Evolutionary conservation across 2,797 vertebrate species (phyloP), one percentile per base, ranked within the genome.

Genomic region (Takifugu rubripes): DNA sequence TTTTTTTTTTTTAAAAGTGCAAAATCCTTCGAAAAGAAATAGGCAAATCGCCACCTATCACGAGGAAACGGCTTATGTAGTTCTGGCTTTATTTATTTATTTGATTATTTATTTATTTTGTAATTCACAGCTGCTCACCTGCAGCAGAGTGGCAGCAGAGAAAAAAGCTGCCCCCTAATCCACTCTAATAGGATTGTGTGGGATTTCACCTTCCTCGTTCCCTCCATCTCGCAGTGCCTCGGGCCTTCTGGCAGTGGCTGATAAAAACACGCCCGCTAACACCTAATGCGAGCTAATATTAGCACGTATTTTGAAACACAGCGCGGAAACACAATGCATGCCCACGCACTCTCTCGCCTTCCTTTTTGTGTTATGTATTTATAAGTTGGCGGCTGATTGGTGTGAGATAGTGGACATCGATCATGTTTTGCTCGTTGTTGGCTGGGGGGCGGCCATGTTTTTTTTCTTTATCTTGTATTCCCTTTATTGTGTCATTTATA

Each of bases 181-280:
- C 89, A 82, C 70, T 75, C 81, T 92, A 92, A 92, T 91, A 92
- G 90, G 92, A 93, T 92, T 91, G 89, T 82, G 89, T 87, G 83
- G 88, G 87, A 90, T 91, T 91, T 91, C 85, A 87, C 87, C 81
- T 84, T 87, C 87, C 87, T 81, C 79, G 85, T 84, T 88, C 74
- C 79, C 77, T 83, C 85, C 78, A 87, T 87, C 74, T 86, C 81
- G 70, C 65, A 59, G 50, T 74, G 78, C 85, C 85, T 75, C 70
- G 9, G 68, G 79, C 79, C 88, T 90, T 84, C 90, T 90, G 90
- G 86, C 82, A 83, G 74, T 57, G 68, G 54, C 87, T 84, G 89
- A 93, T 91, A 92, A 91, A 87, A 85, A 82, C 65, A 83, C 60
- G 80, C 73, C 81, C 52, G 83, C 82, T 79, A 84, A 84, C 79